Evolutionary conservation across 1,140 invertebrate species (phyloP), one percentile per base, ranked within the genome.

Genomic region (Heliothis virescens): DNA sequence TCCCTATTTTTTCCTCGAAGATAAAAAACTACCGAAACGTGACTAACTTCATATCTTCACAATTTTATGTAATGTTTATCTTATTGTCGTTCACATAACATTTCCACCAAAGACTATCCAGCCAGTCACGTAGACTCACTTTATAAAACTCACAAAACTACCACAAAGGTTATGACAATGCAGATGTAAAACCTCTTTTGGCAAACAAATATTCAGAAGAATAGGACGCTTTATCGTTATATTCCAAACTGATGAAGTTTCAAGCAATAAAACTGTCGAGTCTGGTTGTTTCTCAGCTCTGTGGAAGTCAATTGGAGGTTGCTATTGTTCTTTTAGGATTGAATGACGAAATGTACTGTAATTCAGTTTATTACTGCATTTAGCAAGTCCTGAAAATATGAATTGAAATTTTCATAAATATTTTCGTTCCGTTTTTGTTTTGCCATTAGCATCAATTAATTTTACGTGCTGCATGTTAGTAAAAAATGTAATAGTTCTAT

Each of bases 121-220:
- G 34, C 34, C 34, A 41, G 34, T 41, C 34, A 41, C 5, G 34
- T 9, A 41, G 5, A 41, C 5, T 9, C 34, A n/a, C 52, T 55
- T 16, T 26, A 3, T 21, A 9, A 41, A 41, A 41, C 34, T 41
- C 34, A 41, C 9, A 11, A 59, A 59, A 59, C n/a, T n/a, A 59
- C 5, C 18, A 18, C 55, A 10, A 59, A 59, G 21, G 15, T 55
- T 55, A 26, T 21, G 26, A 29, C 18, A 29, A 60, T 29, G 16
- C 57, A 13, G 53, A 57, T 57, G 48, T 67, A 15, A 16, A n/a
- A n/a, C 15, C 16, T 16, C 29, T 67, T 48, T 48, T 11, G 16
- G n/a, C 41, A 48, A 67, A 65, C 41, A 48, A 41, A 48, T 67
- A 53, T n/a, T 71, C 67, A 7, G 48, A 29, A 69, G 53, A 71